A percentile compares a stretch with the other conserved stretches of the same genome.
Conservation (phyloP, 1,140 invertebrate species). For the Calephelis nemesis region DNA sequence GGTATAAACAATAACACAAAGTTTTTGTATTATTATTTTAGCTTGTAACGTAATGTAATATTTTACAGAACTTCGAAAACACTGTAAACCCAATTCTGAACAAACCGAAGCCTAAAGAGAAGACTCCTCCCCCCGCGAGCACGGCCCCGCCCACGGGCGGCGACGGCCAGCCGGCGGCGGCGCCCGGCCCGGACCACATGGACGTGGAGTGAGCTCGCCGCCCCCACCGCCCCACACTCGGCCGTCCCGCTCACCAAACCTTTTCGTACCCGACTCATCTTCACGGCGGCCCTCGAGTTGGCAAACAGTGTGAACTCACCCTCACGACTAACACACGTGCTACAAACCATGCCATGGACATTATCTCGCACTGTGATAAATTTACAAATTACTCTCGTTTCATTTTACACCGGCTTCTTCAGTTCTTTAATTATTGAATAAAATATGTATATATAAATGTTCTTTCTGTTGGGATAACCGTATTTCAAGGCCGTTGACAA, state of each 20-base stretch:
- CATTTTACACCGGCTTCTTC: neutral
- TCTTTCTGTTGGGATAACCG: neutral
- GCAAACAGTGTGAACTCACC: constrained; percentile 2
- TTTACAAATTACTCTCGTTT: constrained; percentile 9
- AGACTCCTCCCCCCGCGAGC: constrained; percentile 75
- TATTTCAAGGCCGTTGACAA: neutral
- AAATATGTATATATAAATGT: neutral
- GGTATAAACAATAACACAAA: no score
- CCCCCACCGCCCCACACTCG: constrained; percentile 20
- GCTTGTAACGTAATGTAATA: no score
- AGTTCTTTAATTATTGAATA: neutral
- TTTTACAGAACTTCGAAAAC: constrained; percentile 83
- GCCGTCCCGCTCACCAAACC: constrained; percentile 17
- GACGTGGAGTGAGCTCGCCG: constrained; percentile 64
- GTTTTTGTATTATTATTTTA: no score
- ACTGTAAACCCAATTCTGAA: constrained; percentile 87
- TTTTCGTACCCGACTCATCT: neutral
- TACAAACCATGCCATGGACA: constrained; percentile 13
- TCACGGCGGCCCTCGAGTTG: neutral
- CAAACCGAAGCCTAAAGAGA: constrained; percentile 91
- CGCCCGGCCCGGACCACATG: constrained; percentile 57
- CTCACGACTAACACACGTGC: constrained; percentile 14
- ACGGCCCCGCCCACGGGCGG: constrained; percentile 51
- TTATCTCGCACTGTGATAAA: constrained; percentile 18
- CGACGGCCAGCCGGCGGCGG: constrained; percentile 47